Evolutionary conservation across 2,797 vertebrate species (phyloP), one percentile per base, ranked within the genome.

Genomic region (Xenentodon cancila): DNA sequence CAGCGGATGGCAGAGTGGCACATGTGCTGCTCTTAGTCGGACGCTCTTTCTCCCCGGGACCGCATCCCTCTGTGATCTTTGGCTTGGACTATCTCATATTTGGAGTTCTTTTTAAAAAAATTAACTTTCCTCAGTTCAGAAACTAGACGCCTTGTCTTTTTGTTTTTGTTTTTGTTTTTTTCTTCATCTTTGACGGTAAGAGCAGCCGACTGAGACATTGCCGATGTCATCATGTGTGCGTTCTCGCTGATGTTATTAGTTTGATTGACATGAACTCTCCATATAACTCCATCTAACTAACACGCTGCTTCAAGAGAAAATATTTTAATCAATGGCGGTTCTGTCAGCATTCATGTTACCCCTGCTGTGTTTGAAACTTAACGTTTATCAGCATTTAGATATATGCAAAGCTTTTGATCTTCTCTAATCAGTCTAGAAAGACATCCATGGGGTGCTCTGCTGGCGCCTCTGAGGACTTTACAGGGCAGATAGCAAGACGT

Each of bases 121-220:
- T 52, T 25, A 53, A 64, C 49, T 46, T 50, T 56, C 56, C 53
- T 71, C 53, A 2, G 5, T 58, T 64, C 56, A 79, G 50, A 64
- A 46, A 48, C 55, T 13, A n/a, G 45, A 45, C n/a, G 0, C 6
- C 45, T 51, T 40, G 22, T 46, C 52, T 37, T 25, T 25, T 25
- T 25, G 3, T 25, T 25, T 25, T 25, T 25, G 3, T n/a, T 7
- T 7, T 16, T n/a, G 47, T 49, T 66, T 43, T 68, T 66, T 71
- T 54, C 68, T 52, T 72, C 60, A 58, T 70, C 64, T 88, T 60
- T 50, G 53, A 79, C 77, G 89, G 90, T 91, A 89, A 90, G 90
- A 59, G 20, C n/a, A 18, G 44, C 44, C 1, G 16, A 40, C 47
- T 3, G 17, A 43, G 48, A 40, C 37, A 8, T 15, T 4, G 37